phyloP scores from a whole-genome alignment of 2,797 vertebrate species.

The Paramormyrops hopkinsi region DNA sequence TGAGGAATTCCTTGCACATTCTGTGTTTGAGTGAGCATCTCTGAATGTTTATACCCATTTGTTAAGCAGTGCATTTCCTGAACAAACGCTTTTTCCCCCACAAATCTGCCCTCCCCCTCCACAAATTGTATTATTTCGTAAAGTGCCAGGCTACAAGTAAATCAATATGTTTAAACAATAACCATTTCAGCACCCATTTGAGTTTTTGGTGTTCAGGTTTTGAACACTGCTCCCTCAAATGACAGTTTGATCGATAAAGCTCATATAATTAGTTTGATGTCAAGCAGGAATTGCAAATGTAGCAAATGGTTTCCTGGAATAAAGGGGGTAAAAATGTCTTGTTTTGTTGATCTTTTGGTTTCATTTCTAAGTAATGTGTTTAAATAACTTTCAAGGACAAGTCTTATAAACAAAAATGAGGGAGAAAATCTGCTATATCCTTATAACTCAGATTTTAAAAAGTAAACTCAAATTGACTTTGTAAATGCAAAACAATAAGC shows the following conservation, averaged over 20 bases:
- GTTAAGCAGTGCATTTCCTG: not conserved
- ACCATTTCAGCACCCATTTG: not conserved
- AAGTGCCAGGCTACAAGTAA: not conserved
- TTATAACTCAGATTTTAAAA: not conserved
- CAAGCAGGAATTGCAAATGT: not conserved
- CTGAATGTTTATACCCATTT: not conserved
- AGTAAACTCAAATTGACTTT: not conserved
- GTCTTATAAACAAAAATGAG: not conserved
- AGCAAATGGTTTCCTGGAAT: not conserved
- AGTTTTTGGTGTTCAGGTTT: not conserved
- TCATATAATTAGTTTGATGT: not conserved
- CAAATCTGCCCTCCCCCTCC: not conserved
- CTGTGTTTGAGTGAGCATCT: not conserved
- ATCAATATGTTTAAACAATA: slow-evolving; percentile 12
- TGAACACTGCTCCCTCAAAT: not conserved
- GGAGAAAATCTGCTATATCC: not conserved
- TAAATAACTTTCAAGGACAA: not conserved
- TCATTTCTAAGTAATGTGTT: not conserved
- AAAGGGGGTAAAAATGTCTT: not conserved
- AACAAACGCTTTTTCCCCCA: not conserved
- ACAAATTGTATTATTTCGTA: not conserved
- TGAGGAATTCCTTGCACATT: not conserved
- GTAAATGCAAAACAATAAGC: not conserved
- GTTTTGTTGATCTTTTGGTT: not conserved
- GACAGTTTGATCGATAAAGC: not conserved